These are phyloP conservation scores for Euplagia quadripunctaria DNA, from an alignment of 2,888 invertebrate genomes.

Conservation along the genomic window DNA sequence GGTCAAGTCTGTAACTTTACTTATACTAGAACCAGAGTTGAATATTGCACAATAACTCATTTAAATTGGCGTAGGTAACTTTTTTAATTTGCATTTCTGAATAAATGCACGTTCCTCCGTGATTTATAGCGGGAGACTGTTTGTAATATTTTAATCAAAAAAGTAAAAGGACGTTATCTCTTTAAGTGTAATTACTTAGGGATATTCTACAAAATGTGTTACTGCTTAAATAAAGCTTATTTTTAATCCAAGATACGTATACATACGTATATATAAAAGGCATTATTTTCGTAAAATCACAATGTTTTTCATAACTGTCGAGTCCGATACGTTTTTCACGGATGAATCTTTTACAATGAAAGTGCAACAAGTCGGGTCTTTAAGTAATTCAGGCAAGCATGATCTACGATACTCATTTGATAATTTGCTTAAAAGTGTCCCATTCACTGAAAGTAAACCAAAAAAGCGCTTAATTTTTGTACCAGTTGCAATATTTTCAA, in stretches of 20 bases:
- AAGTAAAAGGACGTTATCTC: slow-evolving; percentile 52
- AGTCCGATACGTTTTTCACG: slow-evolving; percentile 31
- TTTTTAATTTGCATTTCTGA: slow-evolving; percentile 83
- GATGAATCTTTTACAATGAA: slow-evolving; percentile 47
- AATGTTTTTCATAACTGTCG: slow-evolving; percentile 37
- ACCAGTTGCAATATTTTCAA: no score
- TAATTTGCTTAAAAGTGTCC: no score
- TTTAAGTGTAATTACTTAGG: slow-evolving; percentile 45
- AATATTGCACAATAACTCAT: slow-evolving; percentile 84
- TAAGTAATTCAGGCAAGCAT: slow-evolving; percentile 35
- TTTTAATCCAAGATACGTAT: slow-evolving; percentile 16
- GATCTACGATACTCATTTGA: slow-evolving; percentile 17
- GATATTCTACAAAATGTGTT: slow-evolving; percentile 6
- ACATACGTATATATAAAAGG: slow-evolving; percentile 43
- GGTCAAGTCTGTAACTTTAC: slow-evolving; percentile 41
- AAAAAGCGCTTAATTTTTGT: no score
- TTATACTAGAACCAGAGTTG: slow-evolving; percentile 65
- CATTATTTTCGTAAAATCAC: slow-evolving; percentile 47
- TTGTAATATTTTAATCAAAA: slow-evolving; percentile 64
- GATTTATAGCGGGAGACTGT: slow-evolving; percentile 77
- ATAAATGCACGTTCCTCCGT: slow-evolving; percentile 78
- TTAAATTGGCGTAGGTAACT: slow-evolving; percentile 79
- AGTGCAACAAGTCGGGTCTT: slow-evolving; percentile 42
- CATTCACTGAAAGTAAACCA: no score
- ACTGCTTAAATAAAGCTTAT: slow-evolving; percentile 25